Base-by-base conservation (phyloP, 2,797 vertebrate genomes). In the Sebastes minor region DNA sequence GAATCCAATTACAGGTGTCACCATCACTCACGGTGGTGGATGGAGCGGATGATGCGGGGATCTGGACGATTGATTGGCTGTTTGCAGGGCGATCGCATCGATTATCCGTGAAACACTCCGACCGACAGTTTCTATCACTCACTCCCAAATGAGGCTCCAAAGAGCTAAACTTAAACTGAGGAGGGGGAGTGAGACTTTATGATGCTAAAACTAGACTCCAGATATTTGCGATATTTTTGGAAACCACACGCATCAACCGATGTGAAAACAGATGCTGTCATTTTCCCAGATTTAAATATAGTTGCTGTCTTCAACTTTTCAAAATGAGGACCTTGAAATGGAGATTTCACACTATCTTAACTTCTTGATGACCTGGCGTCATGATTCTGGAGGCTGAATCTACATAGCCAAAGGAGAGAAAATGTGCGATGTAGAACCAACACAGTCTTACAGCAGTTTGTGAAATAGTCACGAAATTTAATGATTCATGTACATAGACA, bases 1-100 rank as follows among this genome's bases (percentile, higher is more conserved):
- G 92, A 92, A 94, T 94, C 91, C 94, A 91, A 90, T 92, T 90
- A 93, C 88, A 89, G 87, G 87, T 88, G 89, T 91, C 91, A 68
- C 86, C 80, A 88, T 94, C 89, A 56, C 81, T 91, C 91, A 86
- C 10, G 16, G 75, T 71, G 81, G 78, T 72, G 86, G 87, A 88
- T 75, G 83, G 81, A 82, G 83, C 30, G 59, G 82, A 91, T 84
- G 83, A 91, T 87, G 84, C 75, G 12, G 69, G 76, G 83, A 87
- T 87, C 81, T 71, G 74, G 66, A 72, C 76, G 71, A 87, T 72
- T 81, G 86, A 92, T 88, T 86, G 77, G 85, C 72, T 91, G 82
- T 90, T 91, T 90, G 83, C 18, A 6, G 64, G 71, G 80, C 27
- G 81, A 89, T 91, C 78, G 62, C 81, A 88, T 89, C 83, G 85